These are phyloP conservation scores for Myotis daubentonii DNA, from an alignment of 2,797 vertebrate genomes.

Conservation along the genomic window DNA sequence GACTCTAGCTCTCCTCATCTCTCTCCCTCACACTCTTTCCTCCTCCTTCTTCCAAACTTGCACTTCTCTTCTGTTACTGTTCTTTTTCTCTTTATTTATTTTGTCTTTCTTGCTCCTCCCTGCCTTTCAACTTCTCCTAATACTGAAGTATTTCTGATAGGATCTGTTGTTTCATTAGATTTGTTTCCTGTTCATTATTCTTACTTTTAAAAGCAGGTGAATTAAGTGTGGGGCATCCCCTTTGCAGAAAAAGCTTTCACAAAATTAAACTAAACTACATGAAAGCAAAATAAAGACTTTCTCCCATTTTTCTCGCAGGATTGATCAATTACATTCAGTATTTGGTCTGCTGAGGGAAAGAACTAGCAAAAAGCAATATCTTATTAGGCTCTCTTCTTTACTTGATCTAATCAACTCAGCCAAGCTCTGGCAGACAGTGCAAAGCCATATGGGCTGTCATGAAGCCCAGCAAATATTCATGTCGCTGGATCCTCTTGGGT, in stretches of 20 bases:
- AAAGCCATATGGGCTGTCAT: slow-evolving; percentile 70
- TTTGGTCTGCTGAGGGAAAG: slow-evolving; percentile 32
- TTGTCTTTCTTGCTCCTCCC: background rate
- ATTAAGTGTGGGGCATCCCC: background rate
- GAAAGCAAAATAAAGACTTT: background rate
- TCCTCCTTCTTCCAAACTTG: background rate
- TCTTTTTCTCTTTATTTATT: background rate
- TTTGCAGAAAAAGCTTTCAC: background rate
- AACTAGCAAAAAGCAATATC: slow-evolving; percentile 43
- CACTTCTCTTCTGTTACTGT: background rate
- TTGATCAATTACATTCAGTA: background rate
- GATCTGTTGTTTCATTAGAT: background rate
- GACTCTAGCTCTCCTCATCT: background rate
- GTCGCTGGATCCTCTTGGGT: slow-evolving; percentile 65
- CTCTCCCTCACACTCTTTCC: too few species aligned
- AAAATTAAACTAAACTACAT: slow-evolving; percentile 35
- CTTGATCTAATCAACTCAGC: slow-evolving; percentile 70
- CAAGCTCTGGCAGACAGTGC: slow-evolving; percentile 57
- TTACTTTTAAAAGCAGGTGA: slow-evolving; percentile 2
- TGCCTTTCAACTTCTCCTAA: background rate
- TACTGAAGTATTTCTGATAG: background rate
- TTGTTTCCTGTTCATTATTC: background rate
- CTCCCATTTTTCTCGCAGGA: background rate
- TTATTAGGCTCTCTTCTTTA: slow-evolving; percentile 48
- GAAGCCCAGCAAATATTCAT: slow-evolving; percentile 69